These are phyloP conservation scores for Pao palembangensis DNA, from an alignment of 2,113 vertebrate species.

Conservation along the genomic window DNA sequence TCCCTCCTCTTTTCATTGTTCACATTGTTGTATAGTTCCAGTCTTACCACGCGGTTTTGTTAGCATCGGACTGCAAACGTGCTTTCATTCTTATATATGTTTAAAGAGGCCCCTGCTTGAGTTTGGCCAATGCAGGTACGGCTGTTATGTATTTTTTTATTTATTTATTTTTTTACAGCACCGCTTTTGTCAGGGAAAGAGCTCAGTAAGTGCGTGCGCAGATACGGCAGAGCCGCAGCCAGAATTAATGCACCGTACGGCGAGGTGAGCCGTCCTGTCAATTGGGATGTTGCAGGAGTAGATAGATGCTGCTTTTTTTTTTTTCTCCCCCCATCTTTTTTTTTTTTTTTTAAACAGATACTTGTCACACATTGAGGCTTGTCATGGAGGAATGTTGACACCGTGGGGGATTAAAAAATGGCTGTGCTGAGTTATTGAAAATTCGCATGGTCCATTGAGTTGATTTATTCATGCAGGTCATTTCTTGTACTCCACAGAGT, in stretches of 20 bases:
- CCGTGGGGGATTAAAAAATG: slow-evolving; percentile 61
- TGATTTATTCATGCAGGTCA: slow-evolving; percentile 58
- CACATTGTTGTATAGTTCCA: slow-evolving; percentile 33
- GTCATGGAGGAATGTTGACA: slow-evolving; percentile 52
- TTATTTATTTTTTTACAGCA: slow-evolving; percentile 21
- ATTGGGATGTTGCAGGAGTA: slow-evolving; percentile 49
- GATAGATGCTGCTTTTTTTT: slow-evolving; percentile 49
- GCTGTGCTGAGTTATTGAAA: slow-evolving; percentile 62
- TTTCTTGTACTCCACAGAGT: slow-evolving; percentile 42
- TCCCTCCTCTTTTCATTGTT: slow-evolving; percentile 40
- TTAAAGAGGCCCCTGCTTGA: slow-evolving; percentile 58
- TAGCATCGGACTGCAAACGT: slow-evolving; percentile 37
- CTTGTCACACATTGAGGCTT: slow-evolving; percentile 51
- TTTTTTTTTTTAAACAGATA: slow-evolving; percentile 19
- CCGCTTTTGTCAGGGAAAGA: slow-evolving; percentile 40
- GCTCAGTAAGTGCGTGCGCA: slow-evolving; percentile 33
- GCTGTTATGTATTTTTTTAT: slow-evolving; percentile 6
- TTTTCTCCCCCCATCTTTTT: not conserved
- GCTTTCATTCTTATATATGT: slow-evolving; percentile 32
- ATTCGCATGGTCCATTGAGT: slow-evolving; percentile 57
- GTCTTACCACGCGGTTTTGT: slow-evolving; percentile 32
- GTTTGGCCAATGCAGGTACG: slow-evolving; percentile 38
- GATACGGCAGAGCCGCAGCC: slow-evolving; percentile 32
- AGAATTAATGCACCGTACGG: slow-evolving; percentile 44
- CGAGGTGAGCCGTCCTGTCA: slow-evolving; percentile 52